Conservation (phyloP, 2,888 invertebrate genomes). For the Beris morrisii region DNA sequence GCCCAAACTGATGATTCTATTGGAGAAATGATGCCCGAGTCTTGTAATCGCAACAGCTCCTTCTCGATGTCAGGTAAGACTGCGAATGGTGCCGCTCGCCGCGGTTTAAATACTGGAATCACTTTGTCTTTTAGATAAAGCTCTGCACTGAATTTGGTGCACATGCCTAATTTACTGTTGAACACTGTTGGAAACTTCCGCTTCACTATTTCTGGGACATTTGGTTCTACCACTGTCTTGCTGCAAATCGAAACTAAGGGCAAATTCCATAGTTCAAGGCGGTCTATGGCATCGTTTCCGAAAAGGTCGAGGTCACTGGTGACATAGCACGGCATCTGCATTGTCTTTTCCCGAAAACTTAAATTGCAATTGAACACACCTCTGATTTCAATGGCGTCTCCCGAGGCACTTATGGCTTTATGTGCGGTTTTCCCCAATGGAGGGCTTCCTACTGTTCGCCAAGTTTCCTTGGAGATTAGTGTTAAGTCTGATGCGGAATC, state of each 20-base stretch:
- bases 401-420: neutral
- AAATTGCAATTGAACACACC: neutral
- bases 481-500: conserved; percentile 8
- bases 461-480: neutral
- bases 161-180: neutral
- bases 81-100: conserved; percentile 34
- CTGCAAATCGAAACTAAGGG: neutral
- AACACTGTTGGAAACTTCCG: neutral
- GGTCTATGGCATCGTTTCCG: conserved; percentile 1
- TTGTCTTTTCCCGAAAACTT: neutral
- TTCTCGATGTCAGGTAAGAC: neutral
- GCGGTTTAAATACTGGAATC: conserved; percentile 28
- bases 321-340: neutral
- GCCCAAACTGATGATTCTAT: conserved; percentile 33
- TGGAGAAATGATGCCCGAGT: neutral
- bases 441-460: neutral
- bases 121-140: conserved; percentile 1
- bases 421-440: neutral
- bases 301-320: conserved; percentile 4
- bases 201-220: neutral
- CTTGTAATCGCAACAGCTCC: neutral
- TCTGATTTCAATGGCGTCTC: neutral
- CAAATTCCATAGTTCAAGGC: neutral
- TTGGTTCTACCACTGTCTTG: neutral
- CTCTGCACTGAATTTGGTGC: neutral